Evolutionary conservation across 2,113 vertebrate species (phyloP).

Genomic region (Motacilla alba): DNA sequence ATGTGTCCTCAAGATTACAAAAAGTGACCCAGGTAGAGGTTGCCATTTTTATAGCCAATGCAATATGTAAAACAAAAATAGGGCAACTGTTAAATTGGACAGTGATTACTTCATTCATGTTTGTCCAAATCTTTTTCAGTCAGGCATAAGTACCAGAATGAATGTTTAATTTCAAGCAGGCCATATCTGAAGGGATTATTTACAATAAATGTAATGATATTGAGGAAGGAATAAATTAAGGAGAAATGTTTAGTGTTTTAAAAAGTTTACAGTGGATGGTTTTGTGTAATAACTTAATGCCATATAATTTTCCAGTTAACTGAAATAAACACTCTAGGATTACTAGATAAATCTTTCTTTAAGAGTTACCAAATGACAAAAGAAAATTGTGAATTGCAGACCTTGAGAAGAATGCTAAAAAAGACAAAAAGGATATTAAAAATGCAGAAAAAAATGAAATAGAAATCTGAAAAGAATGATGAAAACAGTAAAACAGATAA

Average conservation of each 20-base stretch:
- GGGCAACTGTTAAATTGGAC: neutral
- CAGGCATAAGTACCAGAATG: neutral
- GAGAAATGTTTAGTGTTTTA: neutral
- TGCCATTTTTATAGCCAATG: neutral
- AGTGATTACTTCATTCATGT: neutral
- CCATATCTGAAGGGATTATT: neutral
- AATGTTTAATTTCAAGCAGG: neutral
- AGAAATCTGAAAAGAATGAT: conserved; percentile 11
- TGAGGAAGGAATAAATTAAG: neutral
- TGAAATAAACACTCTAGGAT: neutral
- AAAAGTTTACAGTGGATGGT: neutral
- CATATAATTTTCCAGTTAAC: neutral
- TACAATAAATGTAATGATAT: neutral
- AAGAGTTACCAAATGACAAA: neutral
- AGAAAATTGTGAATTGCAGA: neutral
- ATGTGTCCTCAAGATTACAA: neutral
- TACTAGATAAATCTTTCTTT: neutral
- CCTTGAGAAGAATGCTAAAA: neutral
- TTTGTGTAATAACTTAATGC: neutral
- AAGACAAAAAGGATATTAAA: conserved; percentile 39
- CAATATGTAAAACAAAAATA: neutral
- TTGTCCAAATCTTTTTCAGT: neutral
- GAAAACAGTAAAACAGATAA: conserved; percentile 18
- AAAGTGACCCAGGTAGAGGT: neutral
- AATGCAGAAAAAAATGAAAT: neutral